Conservation (phyloP, 53 echinoderm and acorn worm species). For the Apostichopus leukothele region DNA sequence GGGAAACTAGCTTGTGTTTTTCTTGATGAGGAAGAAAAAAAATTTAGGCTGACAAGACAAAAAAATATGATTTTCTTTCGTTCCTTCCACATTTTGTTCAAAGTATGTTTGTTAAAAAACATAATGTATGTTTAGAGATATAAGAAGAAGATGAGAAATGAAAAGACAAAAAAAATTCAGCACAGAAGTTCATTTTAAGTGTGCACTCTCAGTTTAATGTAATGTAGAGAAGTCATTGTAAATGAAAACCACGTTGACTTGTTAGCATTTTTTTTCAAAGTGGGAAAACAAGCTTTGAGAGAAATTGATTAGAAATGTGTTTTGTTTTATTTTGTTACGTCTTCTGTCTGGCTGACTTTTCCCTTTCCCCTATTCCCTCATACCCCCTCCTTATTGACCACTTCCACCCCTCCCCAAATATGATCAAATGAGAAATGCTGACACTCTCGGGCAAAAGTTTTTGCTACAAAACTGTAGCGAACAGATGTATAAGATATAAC, state of each 20-base stretch:
- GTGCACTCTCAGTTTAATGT: slow-evolving; percentile 22
- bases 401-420: too few relatives aligned
- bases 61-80: not conserved
- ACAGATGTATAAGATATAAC: too few relatives aligned
- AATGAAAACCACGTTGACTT: slow-evolving; percentile 13
- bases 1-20: not conserved
- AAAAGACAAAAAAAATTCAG: not conserved
- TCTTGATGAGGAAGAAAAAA: not conserved
- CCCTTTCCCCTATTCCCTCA: too few relatives aligned
- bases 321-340: not conserved
- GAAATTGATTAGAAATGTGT: not conserved
- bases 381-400: too few relatives aligned
- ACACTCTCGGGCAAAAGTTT: too few relatives aligned
- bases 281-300: not conserved
- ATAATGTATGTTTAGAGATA: not conserved
- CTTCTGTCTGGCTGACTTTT: not conserved
- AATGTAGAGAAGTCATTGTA: slow-evolving; percentile 12
- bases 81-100: not conserved
- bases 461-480: too few relatives aligned
- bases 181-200: slow-evolving; percentile 18
- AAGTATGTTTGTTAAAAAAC: not conserved
- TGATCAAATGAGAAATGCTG: too few relatives aligned
- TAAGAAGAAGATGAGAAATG: not conserved
- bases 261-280: slow-evolving; percentile 7
- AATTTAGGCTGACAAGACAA: not conserved